Evolutionary conservation across 2,888 invertebrate genomes (phyloP), one percentile per base, ranked within the genome.

Genomic region (Mechanitis messenoides): DNA sequence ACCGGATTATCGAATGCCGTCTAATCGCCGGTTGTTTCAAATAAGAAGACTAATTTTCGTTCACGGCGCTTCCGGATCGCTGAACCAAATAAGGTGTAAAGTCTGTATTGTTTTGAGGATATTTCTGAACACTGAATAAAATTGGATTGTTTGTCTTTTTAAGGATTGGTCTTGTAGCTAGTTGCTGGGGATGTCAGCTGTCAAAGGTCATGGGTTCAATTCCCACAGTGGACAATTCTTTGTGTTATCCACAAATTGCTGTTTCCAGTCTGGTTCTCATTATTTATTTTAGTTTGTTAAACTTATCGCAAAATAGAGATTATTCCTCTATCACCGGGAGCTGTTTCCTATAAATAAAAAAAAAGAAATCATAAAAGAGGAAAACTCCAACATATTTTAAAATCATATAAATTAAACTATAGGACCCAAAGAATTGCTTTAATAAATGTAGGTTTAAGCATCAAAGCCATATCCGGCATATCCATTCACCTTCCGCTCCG

Each of bases 11-110:
- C 57, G 55, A 46, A 53, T 56, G 1, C 20, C 20, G 56, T 53
- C 71, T 76, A 79, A 82, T 78, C 73, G 76, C 71, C 70, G 71
- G 61, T 67, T 68, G 71, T 75, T 73, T 76, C 75, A 72, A 77
- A 75, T 74, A 74, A 76, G 74, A 73, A 69, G 72, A 73, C 59
- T 55, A 59, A 69, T 65, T 63, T 65, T 61, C 66, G 72, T 72
- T 68, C 61, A 59, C 64, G 71, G 67, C 73, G 80, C 77, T 76
- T 71, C 67, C 77, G 76, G 77, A 71, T 72, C 76, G 74, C 65
- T 78, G 79, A 76, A 38, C 72, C 75, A 76, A 66, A 72, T 62
- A 64, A 66, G 62, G 58, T 65, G 58, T 61, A 61, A 64, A 60
- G 59, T 65, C 60, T 61, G 55, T 38, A 65, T 63, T 61, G 57